Evolutionary conservation across 2,888 invertebrate genomes (phyloP), one percentile per base, ranked within the genome.

Genomic region (Drosophila nr. fundita): DNA sequence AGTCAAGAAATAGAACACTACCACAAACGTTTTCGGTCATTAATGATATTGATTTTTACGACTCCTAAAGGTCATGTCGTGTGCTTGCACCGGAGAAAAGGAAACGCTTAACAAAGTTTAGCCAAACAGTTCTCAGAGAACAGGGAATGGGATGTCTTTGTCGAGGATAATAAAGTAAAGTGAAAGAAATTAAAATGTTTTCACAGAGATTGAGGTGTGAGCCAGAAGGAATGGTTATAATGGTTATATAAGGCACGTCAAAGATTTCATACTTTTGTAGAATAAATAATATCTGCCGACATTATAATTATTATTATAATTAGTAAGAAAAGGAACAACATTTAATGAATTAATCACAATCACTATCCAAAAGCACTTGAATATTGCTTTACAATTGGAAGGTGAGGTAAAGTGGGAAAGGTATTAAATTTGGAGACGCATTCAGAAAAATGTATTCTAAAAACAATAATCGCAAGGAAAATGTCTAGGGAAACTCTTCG

Each of bases 31-130:
- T 52, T 40, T 15, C 24, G 40, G 57, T 30, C 29, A 40, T 57
- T 57, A 57, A 57, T 57, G 55, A 40, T 57, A 40, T 57, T 49
- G 59, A 59, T 32, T 59, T 49, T 59, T 49, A 48, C 34, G 32
- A 24, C 32, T 59, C 48, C 15, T 40, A 40, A 40, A 55, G 55
- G 34, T 55, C 38, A 54, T 54, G 54, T 54, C 54, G 54, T 54
- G 54, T 36, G 36, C 4, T 36, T 36, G 54, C 34, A 15, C 27
- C 34, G 10, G 32, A 38, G 38, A 55, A 55, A 54, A 13, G 11
- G 27, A 29, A 55, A 38, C 38, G 55, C 29, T 55, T 38, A 55
- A 29, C 40, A 42, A 57, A 29, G 36, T 27, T 57, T 13, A 42
- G 15, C 6, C 57, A 40, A 40, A 40, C 40, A 29, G 27, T 18